phyloP scores from a whole-genome alignment of 2,113 vertebrate species.

The Eclectus roratus region DNA sequence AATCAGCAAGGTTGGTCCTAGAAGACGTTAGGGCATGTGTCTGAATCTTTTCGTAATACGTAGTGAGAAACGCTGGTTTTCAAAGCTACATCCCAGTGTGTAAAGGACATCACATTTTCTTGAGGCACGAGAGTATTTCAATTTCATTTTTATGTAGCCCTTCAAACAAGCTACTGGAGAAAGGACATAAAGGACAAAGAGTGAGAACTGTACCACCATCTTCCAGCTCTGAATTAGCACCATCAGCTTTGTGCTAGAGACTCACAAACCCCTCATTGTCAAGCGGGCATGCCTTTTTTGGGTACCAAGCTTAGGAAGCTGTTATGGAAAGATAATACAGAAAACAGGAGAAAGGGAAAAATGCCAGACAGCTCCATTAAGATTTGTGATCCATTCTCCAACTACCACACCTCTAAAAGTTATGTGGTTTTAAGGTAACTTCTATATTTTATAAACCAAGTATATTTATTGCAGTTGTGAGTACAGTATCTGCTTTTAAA shows the following conservation, averaged over 20 bases:
- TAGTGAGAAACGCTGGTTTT: no score
- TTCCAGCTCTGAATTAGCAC: background rate
- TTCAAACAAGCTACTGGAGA: background rate
- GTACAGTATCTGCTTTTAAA: background rate
- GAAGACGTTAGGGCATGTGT: background rate
- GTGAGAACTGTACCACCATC: background rate
- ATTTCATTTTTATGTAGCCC: background rate
- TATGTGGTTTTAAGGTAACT: background rate
- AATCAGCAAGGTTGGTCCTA: background rate
- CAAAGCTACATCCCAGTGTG: no score
- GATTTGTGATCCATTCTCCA: background rate
- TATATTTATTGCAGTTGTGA: background rate
- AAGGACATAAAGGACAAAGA: background rate
- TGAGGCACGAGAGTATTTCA: background rate
- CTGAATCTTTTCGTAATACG: no score
- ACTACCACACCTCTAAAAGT: background rate
- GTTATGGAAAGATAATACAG: background rate
- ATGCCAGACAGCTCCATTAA: background rate
- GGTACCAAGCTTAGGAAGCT: background rate
- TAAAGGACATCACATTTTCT: background rate
- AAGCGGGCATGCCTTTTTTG: background rate
- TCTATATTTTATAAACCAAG: background rate
- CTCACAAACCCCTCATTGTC: constrained; percentile 1
- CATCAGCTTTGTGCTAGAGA: background rate
- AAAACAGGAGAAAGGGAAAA: background rate